phyloP scores from a whole-genome alignment of 2,797 vertebrate species.

The Parauchenoglanis punctatus region DNA sequence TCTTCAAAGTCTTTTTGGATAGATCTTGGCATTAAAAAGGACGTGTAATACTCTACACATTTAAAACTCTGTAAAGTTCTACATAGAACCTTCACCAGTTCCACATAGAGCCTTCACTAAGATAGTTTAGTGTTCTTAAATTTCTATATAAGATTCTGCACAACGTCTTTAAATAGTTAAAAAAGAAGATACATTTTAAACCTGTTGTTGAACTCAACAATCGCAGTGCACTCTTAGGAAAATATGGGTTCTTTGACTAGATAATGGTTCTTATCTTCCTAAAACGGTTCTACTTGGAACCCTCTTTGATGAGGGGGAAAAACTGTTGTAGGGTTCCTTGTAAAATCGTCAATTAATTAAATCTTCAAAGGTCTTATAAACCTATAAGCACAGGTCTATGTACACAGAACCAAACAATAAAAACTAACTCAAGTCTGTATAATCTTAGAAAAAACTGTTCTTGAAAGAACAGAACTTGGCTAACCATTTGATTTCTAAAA shows the following conservation, averaged over 20 bases:
- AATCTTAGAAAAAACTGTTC: not conserved
- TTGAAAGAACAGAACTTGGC: not conserved
- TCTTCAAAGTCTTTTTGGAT: not conserved
- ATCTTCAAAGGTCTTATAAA: not conserved
- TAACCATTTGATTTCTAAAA: not conserved
- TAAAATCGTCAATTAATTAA: not conserved
- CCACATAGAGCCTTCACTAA: no score
- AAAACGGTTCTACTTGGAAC: not conserved
- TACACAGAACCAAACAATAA: not conserved
- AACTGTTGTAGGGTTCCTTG: not conserved
- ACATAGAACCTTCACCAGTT: not conserved
- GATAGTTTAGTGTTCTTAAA: no score
- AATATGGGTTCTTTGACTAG: not conserved
- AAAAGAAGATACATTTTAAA: not conserved
- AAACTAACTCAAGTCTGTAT: not conserved
- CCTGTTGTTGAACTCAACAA: not conserved
- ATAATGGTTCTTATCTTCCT: not conserved
- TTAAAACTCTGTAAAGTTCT: not conserved
- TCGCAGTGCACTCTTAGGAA: not conserved
- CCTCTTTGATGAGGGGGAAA: not conserved
- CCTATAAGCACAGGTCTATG: no score
- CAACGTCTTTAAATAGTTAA: not conserved
- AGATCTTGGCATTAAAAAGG: not conserved
- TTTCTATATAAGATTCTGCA: not conserved
- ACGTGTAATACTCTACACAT: not conserved